phyloP scores from a whole-genome alignment of 2,888 invertebrate species.

The Thereva unica region DNA sequence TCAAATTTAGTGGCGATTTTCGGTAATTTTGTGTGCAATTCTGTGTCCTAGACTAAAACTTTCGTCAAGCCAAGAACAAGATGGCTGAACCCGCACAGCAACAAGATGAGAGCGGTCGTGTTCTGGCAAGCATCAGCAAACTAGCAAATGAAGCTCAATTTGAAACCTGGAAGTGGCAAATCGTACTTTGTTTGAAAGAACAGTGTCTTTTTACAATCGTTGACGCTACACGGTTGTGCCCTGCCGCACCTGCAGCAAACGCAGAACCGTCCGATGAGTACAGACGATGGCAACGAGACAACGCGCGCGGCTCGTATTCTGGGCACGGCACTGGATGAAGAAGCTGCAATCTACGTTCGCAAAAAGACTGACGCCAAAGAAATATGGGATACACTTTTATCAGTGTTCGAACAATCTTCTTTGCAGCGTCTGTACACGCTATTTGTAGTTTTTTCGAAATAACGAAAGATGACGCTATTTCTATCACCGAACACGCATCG shows the following conservation, averaged over 20 bases:
- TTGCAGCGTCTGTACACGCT: slow-evolving; percentile 12
- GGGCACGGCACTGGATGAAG: too few species aligned
- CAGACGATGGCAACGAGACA: slow-evolving; percentile 1
- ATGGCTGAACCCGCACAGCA: too few species aligned
- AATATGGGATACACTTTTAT: too few species aligned
- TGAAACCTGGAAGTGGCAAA: slow-evolving; percentile 16
- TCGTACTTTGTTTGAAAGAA: slow-evolving; percentile 15
- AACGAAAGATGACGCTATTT: background rate
- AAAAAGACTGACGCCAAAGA: too few species aligned
- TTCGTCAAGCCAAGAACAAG: too few species aligned
- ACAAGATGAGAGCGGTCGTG: too few species aligned
- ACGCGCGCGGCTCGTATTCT: background rate
- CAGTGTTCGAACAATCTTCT: slow-evolving; percentile 12
- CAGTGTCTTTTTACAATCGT: slow-evolving; percentile 6
- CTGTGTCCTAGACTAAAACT: too few species aligned
- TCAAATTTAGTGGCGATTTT: too few species aligned
- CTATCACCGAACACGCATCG: slow-evolving; percentile 8
- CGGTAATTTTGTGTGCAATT: too few species aligned
- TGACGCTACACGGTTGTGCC: too few species aligned
- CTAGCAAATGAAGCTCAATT: slow-evolving; percentile 8
- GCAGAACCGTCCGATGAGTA: background rate
- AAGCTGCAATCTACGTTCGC: too few species aligned
- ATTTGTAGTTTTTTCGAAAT: slow-evolving; percentile 13
- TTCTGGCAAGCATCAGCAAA: slow-evolving; percentile 9
- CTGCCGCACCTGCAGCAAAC: background rate